Percentiles rank a stretch among this genome's conserved stretches.
phyloP scores from a whole-genome alignment of 2,113 vertebrate species.

The Phrynosoma platyrhinos region DNA sequence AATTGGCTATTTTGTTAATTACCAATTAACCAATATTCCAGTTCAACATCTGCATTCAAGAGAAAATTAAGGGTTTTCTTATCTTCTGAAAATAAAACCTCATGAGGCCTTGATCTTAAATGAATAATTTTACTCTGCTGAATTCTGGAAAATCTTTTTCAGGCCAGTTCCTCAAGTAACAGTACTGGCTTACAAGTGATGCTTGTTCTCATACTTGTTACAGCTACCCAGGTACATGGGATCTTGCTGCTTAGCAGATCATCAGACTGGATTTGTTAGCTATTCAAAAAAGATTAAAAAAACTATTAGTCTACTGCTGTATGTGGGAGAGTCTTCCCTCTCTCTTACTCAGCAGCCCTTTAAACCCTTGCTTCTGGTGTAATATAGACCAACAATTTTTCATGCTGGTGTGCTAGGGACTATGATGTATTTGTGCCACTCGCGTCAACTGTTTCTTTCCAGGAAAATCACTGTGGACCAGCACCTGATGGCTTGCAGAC shows the following conservation, averaged over 20 bases:
- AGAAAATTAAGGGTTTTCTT: slow-evolving; percentile 44
- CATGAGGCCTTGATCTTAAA: slow-evolving; percentile 9
- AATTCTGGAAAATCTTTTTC: neutral
- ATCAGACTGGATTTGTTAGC: neutral
- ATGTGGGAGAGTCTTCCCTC: neutral
- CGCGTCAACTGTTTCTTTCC: too few relatives aligned
- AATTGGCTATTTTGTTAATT: slow-evolving; percentile 83
- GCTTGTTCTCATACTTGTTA: neutral
- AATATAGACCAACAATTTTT: too few relatives aligned
- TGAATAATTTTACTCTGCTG: neutral
- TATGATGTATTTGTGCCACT: too few relatives aligned
- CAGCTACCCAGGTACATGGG: neutral
- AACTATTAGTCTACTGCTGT: neutral
- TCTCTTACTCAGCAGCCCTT: neutral
- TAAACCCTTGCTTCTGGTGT: too few relatives aligned
- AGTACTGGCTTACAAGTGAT: neutral
- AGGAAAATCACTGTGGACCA: too few relatives aligned
- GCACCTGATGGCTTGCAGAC: neutral
- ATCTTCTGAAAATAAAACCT: slow-evolving; percentile 29
- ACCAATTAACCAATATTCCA: slow-evolving; percentile 74
- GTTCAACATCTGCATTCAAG: slow-evolving; percentile 57
- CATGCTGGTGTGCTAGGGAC: too few relatives aligned
- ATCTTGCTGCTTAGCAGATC: neutral
- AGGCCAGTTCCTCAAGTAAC: neutral
- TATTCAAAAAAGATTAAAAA: too few relatives aligned